Base-by-base conservation (phyloP, 2,888 invertebrate species). In the Eupithecia inturbata region DNA sequence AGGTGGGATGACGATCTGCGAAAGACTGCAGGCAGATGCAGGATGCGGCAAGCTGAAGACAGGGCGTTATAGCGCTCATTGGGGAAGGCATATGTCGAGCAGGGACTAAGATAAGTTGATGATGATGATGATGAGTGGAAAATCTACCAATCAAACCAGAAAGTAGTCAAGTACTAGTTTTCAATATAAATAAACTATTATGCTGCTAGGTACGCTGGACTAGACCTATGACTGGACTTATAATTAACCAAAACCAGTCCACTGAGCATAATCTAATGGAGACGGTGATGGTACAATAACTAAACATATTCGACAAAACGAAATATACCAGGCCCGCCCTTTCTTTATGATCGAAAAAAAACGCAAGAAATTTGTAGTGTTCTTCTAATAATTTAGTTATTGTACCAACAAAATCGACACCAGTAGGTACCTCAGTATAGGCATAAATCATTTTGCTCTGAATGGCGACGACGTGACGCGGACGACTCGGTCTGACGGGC, bases 401-500 rank as follows among this genome's bases (percentile, higher is more conserved):
- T 45, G 1, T n/a, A 45, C 6, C 9, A n/a, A 45, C 45, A 45
- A 6, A 45, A 45, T 45, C 45, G 45, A 19, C 9, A n/a, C 19
- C 7, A 45, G 16, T 16, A 39, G 39, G 39, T 12, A 39, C 39
- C 1, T 39, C 12, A 36, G 3, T 36, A 41, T 16, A 16, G 41
- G 19, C 4, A 41, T 41, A 41, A 41, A 5, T 41, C 3, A 41
- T 41, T 41, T 41, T 53, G 0, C 49, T 53, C 9, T 22, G 49
- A 53, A n/a, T 53, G 22, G 49, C 9, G 49, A n/a, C 57, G 57
- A 53, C 14, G 57, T 26, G 57, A 53, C 14, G 57, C 26, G 57
- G 57, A 57, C 22, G 57, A 5, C 57, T 64, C 74, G 75, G 74
- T 76, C 78, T 80, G 81, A 79, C 82, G 79, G 82, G 72, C 77